Evolutionary conservation across 1,140 invertebrate genomes (phyloP).

Genomic region (Aphaenogaster rudis): DNA sequence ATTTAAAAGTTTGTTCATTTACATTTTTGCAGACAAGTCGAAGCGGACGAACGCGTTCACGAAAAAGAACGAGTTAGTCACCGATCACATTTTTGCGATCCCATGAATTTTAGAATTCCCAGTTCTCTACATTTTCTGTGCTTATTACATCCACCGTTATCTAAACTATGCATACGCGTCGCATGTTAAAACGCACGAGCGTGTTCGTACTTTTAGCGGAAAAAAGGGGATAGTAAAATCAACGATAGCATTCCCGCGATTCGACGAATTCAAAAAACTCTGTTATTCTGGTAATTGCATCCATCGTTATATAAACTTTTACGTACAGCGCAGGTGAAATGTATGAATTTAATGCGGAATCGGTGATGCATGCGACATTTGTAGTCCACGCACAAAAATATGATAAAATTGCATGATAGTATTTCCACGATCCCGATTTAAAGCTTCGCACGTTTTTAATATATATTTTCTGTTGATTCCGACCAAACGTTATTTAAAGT

Average conservation of each 20-base stretch:
- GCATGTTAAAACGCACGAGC: neutral
- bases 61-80: neutral
- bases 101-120: slow-evolving; percentile 28
- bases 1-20: neutral
- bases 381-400: neutral
- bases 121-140: slow-evolving; percentile 12
- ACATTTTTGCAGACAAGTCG: neutral
- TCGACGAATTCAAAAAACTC: neutral
- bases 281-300: slow-evolving; percentile 1
- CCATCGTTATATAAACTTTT: slow-evolving; percentile 17
- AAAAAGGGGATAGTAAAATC: neutral
- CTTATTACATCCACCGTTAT: slow-evolving; percentile 29
- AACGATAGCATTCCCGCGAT: neutral
- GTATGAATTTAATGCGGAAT: slow-evolving; percentile 8
- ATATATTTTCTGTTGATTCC: slow-evolving; percentile 3
- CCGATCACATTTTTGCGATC: slow-evolving; percentile 27
- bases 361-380: neutral
- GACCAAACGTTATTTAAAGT: neutral
- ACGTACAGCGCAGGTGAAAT: neutral
- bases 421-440: neutral
- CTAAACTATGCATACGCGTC: slow-evolving; percentile 17
- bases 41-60: neutral
- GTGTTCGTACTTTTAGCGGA: slow-evolving; percentile 9
- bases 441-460: neutral
- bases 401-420: neutral